Conservation (phyloP, 2,888 invertebrate genomes). For the Pimpla rufipes region DNA sequence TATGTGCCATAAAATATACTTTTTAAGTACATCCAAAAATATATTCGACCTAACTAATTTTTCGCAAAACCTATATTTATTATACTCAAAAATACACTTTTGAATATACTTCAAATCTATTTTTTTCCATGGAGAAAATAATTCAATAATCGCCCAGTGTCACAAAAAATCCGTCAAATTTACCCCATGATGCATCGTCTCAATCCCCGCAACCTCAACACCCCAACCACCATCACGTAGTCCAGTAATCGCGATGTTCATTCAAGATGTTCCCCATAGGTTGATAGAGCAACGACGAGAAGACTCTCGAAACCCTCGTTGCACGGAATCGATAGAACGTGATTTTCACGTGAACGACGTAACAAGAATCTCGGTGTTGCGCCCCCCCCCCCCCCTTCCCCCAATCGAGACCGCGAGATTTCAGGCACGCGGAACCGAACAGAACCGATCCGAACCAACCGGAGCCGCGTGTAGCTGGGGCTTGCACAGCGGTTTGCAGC, state of each 20-base stretch:
- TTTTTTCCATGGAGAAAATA: background rate
- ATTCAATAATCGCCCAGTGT: too few species aligned
- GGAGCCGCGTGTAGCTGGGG: background rate
- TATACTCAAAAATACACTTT: too few species aligned
- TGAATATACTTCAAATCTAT: background rate
- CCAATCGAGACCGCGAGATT: background rate
- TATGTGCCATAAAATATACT: too few species aligned
- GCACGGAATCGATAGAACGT: slow-evolving; percentile 17
- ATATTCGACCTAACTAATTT: too few species aligned
- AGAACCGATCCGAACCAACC: background rate
- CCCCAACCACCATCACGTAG: background rate
- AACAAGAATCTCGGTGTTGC: background rate
- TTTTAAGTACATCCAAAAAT: too few species aligned
- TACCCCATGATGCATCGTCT: too few species aligned
- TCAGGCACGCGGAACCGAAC: background rate
- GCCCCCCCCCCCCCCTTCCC: background rate
- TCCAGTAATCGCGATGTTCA: background rate
- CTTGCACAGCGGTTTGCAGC: slow-evolving; percentile 3
- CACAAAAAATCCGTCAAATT: too few species aligned
- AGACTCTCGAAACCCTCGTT: background rate
- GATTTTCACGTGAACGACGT: slow-evolving; percentile 3
- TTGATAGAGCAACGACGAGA: slow-evolving; percentile 10
- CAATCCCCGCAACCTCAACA: background rate
- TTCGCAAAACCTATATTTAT: too few species aligned
- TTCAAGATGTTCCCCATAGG: background rate